phyloP scores from a whole-genome alignment of 2,797 vertebrate species.

The Thunnus albacares region DNA sequence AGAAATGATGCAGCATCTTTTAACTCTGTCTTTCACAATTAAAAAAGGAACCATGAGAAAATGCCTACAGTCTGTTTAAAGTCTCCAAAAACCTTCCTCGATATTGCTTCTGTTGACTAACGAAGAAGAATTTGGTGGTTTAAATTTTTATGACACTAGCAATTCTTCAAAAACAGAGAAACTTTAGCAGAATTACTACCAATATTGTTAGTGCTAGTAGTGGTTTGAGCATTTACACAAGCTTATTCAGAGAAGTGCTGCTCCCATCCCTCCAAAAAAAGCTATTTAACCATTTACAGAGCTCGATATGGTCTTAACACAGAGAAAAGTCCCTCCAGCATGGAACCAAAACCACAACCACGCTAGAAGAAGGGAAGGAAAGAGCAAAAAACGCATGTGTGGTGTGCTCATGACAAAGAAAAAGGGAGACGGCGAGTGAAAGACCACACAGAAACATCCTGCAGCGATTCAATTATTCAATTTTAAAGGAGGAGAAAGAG shows the following conservation, averaged over 20 bases:
- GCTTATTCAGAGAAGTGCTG: constrained; percentile 24
- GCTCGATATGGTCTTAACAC: constrained; percentile 42
- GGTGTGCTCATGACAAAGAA: constrained; percentile 57
- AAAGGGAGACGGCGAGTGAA: constrained; percentile 40
- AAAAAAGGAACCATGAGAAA: not conserved
- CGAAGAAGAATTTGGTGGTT: not conserved
- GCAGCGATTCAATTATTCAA: constrained; percentile 78
- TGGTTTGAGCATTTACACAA: constrained; percentile 23
- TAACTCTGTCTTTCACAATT: constrained; percentile 3
- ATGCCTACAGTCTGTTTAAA: not conserved
- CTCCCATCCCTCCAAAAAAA: constrained; percentile 9
- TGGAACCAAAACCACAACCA: constrained; percentile 65
- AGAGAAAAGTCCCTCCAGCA: constrained; percentile 51
- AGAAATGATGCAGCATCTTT: not conserved
- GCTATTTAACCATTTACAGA: constrained; percentile 54
- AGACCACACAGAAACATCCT: constrained; percentile 78
- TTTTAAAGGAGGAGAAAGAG: constrained; percentile 55
- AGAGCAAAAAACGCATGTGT: constrained; percentile 47
- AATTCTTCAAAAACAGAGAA: not conserved
- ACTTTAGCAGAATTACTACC: constrained; percentile 21
- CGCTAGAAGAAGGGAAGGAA: constrained; percentile 31
- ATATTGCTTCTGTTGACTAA: not conserved
- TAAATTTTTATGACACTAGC: not conserved
- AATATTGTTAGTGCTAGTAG: constrained; percentile 14
- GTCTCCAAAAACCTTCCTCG: constrained; percentile 1